A percentile compares a stretch with the other conserved stretches of the same genome.
Conservation (phyloP, 2,113 vertebrate genomes). For the Psephotus haematonotus region DNA sequence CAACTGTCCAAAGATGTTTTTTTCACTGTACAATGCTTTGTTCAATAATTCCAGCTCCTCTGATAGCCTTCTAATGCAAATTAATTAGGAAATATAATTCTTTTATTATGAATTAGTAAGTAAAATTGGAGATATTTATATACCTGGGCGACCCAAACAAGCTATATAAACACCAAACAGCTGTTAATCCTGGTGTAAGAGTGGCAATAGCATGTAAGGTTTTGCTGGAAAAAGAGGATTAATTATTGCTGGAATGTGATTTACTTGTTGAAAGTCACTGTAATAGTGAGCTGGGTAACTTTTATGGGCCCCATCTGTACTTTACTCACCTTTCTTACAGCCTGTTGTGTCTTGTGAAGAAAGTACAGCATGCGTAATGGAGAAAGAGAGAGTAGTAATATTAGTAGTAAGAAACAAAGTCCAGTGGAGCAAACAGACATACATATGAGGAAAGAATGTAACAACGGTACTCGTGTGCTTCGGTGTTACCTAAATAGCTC, state of each 20-base stretch:
- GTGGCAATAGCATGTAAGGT: background rate
- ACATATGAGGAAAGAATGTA: background rate
- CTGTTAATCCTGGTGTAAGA: background rate
- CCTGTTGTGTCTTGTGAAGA: background rate
- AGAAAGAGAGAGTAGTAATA: background rate
- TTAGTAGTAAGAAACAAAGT: background rate
- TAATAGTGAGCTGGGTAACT: background rate
- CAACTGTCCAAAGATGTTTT: background rate
- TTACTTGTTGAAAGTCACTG: background rate
- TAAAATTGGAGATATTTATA: background rate
- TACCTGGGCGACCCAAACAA: background rate
- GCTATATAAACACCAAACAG: background rate
- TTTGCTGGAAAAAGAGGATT: background rate
- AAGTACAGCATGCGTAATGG: background rate
- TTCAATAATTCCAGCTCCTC: background rate
- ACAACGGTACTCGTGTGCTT: fast-evolving
- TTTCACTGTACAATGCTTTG: background rate
- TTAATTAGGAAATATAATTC: background rate
- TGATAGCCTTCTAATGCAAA: background rate
- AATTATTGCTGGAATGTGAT: background rate
- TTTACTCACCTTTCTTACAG: background rate
- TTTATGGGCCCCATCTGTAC: background rate
- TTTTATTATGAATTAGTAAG: background rate
- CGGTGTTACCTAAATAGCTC: background rate
- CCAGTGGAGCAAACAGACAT: background rate